phyloP scores from a whole-genome alignment of 2,888 invertebrate genomes.

The Tanaodytes sp. region DNA sequence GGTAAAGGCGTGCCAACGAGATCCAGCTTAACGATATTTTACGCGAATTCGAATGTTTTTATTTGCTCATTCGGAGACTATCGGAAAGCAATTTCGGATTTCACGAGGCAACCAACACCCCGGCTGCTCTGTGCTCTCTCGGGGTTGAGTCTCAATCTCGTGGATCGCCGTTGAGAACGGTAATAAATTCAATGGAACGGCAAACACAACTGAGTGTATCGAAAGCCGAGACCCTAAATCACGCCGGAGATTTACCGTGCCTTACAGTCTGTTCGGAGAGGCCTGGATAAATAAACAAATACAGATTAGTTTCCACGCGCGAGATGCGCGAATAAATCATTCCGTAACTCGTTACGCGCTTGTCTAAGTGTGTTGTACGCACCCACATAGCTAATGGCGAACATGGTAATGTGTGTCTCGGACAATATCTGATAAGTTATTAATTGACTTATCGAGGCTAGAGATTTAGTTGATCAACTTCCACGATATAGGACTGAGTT shows the following conservation, averaged over 20 bases:
- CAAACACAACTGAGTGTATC: conserved; percentile 67
- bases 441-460: conserved; percentile 50
- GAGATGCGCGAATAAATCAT: conserved; percentile 68
- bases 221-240: conserved; percentile 70
- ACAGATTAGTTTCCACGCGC: conserved; percentile 68
- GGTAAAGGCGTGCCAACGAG: conserved; percentile 14
- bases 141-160: conserved; percentile 57
- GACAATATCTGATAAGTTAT: conserved; percentile 53
- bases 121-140: conserved; percentile 49
- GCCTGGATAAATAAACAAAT: conserved; percentile 71
- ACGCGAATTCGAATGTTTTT: conserved; percentile 28
- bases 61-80: conserved; percentile 45
- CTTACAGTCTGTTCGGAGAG: conserved; percentile 60
- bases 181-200: conserved; percentile 67
- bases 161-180: conserved; percentile 58
- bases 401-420: conserved; percentile 46
- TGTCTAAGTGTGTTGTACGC: conserved; percentile 52
- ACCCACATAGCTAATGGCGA: conserved; percentile 51
- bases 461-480: conserved; percentile 38
- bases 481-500: conserved; percentile 29
- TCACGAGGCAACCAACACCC: conserved; percentile 55
- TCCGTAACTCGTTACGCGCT: conserved; percentile 67
- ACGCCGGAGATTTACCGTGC: conserved; percentile 62
- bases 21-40: conserved; percentile 34
- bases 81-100: conserved; percentile 55